Evolutionary conservation across 2,113 vertebrate species (phyloP).

Genomic region (Nyctibius bracteatus): DNA sequence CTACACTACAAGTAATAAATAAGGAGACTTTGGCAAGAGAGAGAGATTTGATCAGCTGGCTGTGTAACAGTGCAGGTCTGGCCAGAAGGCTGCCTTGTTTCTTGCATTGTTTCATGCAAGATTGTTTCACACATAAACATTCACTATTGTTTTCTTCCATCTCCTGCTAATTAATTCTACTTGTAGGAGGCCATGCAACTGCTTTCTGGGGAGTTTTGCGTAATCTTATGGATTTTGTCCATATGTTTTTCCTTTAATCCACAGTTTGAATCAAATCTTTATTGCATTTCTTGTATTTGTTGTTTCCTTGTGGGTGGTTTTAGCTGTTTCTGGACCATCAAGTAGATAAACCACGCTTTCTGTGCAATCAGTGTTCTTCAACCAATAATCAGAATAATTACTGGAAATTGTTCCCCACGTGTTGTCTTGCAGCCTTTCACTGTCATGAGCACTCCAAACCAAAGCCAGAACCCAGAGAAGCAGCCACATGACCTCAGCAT

Average conservation of each 20-base stretch:
- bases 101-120: not conserved
- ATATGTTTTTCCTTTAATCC: not conserved
- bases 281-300: not conserved
- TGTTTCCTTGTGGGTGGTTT: not conserved
- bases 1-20: not conserved
- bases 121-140: not conserved
- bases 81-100: not conserved
- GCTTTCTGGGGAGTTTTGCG: not conserved
- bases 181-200: not conserved
- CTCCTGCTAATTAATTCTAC: not conserved
- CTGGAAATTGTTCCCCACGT: not conserved
- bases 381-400: not conserved
- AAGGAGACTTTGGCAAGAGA: not conserved
- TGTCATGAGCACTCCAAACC: conserved; percentile 75
- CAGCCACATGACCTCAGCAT: conserved; percentile 92
- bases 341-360: not conserved
- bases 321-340: not conserved
- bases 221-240: not conserved
- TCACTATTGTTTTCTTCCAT: not conserved
- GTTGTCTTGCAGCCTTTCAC: conserved; percentile 75
- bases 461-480: conserved; percentile 77
- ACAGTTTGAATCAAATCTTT: not conserved
- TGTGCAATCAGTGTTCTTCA: not conserved
- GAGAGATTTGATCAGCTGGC: not conserved
- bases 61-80: not conserved